Conservation (phyloP, 2,797 vertebrate species). For the Premnoplex brunnescens region DNA sequence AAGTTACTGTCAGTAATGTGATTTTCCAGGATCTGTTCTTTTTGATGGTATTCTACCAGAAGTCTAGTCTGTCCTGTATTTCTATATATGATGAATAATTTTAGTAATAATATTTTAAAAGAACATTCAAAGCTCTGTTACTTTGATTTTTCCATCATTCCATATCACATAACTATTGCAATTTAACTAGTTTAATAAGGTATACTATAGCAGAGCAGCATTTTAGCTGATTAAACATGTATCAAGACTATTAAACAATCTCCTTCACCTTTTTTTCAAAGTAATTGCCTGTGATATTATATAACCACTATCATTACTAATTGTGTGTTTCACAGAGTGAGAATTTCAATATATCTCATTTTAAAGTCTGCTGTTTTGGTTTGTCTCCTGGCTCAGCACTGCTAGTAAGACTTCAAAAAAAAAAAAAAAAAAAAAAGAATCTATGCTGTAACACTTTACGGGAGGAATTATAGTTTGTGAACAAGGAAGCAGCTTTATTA, state of each 20-base stretch:
- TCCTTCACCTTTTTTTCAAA: background rate
- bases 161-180: background rate
- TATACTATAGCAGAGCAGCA: background rate
- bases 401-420: background rate
- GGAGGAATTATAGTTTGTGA: background rate
- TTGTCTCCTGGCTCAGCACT: background rate
- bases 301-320: background rate
- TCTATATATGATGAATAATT: background rate
- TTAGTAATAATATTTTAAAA: background rate
- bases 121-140: background rate
- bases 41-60: background rate
- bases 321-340: background rate
- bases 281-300: background rate
- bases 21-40: background rate
- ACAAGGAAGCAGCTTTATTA: background rate
- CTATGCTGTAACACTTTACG: background rate
- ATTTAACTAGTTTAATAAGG: background rate
- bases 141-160: background rate
- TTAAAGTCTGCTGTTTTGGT: background rate
- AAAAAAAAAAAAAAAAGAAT: background rate
- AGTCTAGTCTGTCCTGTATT: background rate
- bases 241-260: background rate
- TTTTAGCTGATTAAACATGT: background rate
- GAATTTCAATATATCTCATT: background rate
- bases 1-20: background rate